Base-by-base conservation (phyloP, 2,113 vertebrate genomes). In the Rutilus rutilus region DNA sequence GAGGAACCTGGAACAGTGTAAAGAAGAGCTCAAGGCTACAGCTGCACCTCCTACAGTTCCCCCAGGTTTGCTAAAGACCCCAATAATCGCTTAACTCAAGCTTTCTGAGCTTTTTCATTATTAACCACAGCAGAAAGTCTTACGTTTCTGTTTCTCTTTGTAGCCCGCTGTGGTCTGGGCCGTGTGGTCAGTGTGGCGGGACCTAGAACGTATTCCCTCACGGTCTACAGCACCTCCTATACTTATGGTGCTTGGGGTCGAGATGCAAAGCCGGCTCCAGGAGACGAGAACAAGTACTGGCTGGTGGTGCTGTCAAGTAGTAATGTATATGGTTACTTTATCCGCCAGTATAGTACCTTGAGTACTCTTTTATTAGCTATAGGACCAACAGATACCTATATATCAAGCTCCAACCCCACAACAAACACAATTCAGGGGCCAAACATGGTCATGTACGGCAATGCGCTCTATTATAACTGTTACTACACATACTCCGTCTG, bases 391-490 rank as follows among this genome's bases (percentile, higher is more conserved):
- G 93, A 91, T 52, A 12, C 89, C 0, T 0, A 3, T 25, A 94
- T 94, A 50, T 23, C 88, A 30, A 0, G 90, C 15, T 67, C 87
- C 8, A 95, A 94, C 75, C 93, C 94, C 50, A 91, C 93, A 85
- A 94, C 93, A 83, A 95, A 94, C 91, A 94, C 94, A 78, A 89
- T 95, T 88, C 93, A 94, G 2, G 94, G 94, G 9, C 90, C 94
- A 0, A 94, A 94, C 11, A 89, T 88, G 7, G 92, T 93, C 64
- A 67, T 95, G 86, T 94, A 93, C 5, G 90, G 57, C 11, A 90
- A 84, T 0, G 91, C 93, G 0, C 89, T 94, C 33, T 95, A 94
- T 87, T 95, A 94, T 89, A 89, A 90, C 89, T 95, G 94, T 83
- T 95, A 94, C 89, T 91, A 94, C 83, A 27, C 17, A 6, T 85